Evolutionary conservation across 2,888 invertebrate genomes (phyloP), one percentile per base, ranked within the genome.

Genomic region (Mesorhabditis spiculigera): DNA sequence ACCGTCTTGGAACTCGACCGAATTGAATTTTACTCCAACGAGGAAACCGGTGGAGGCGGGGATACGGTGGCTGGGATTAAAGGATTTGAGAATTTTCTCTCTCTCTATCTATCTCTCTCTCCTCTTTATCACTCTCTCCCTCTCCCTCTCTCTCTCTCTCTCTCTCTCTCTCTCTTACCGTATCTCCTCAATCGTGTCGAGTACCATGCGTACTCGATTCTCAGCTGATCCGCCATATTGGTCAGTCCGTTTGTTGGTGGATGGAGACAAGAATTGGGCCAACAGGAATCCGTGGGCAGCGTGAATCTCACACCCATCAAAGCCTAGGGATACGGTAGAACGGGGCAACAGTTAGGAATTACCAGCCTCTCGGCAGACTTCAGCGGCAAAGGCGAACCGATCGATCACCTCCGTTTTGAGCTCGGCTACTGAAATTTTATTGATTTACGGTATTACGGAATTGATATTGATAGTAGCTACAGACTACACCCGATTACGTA

Each of bases 191-290:
- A 73, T 78, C 42, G 80, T 78, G 65, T 82, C 82, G 8, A 75
- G n/a, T 13, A 81, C 71, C n/a, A 81, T 70, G 62, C 80, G 68
- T 8, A 74, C 69, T 6, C 81, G 73, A 58, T 81, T 81, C 61
- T 78, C 77, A 4, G 72, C 67, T 0, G 73, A 62, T 42, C 81
- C 81, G 43, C 81, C 81, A 64, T 81, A 81, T 64, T 78, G 50
- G 67, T 82, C 82, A n/a, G 77, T 82, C 68, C 82, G 71, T 63
- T 76, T 74, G 68, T 82, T 82, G 4, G 81, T 82, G 1, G 78
- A 76, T 13, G 81, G 80, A 10, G 81, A 80, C 41, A 75, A 73
- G 68, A 82, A 82, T 66, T 50, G 58, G 10, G 58, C 58, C 58
- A 50, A n/a, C 3, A 50, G n/a, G 58, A 13, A 50, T 10, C 58